A percentile compares a stretch with the other conserved stretches of the same genome.
phyloP scores from a whole-genome alignment of 2,113 vertebrate species.

The Bolborhynchus lineola region DNA sequence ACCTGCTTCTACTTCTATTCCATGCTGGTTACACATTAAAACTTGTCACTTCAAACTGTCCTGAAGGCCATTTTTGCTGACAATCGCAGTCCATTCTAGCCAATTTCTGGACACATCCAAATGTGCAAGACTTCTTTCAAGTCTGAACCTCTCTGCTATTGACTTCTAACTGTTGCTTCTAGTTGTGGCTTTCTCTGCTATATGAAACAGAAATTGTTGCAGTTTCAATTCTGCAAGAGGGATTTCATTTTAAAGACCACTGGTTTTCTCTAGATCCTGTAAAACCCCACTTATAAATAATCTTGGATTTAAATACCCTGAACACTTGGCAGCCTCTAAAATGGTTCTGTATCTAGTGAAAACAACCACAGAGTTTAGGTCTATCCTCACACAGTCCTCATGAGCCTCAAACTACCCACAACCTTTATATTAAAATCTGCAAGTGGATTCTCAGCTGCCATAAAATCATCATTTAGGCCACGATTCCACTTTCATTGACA shows the following conservation, averaged over 20 bases:
- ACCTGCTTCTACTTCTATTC: not conserved
- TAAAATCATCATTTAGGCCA: not conserved
- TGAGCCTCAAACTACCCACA: not conserved
- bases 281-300: slow-evolving; percentile 23
- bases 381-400: not conserved
- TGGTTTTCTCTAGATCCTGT: not conserved
- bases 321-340: not conserved
- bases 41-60: not conserved
- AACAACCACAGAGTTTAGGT: not conserved
- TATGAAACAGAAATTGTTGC: not conserved
- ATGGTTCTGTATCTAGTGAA: not conserved
- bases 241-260: slow-evolving; percentile 24
- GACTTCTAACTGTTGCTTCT: not conserved
- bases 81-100: not conserved
- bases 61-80: slow-evolving; percentile 16
- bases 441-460: not conserved
- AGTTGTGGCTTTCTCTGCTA: not conserved
- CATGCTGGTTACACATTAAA: slow-evolving; percentile 3
- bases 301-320: not conserved
- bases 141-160: slow-evolving; percentile 2
- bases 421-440: slow-evolving; percentile 1
- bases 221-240: not conserved
- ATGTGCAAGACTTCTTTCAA: not conserved
- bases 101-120: slow-evolving; percentile 13
- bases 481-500: not conserved